phyloP scores from a whole-genome alignment of 2,797 vertebrate genomes.

The Hydrocynus forskahlii region DNA sequence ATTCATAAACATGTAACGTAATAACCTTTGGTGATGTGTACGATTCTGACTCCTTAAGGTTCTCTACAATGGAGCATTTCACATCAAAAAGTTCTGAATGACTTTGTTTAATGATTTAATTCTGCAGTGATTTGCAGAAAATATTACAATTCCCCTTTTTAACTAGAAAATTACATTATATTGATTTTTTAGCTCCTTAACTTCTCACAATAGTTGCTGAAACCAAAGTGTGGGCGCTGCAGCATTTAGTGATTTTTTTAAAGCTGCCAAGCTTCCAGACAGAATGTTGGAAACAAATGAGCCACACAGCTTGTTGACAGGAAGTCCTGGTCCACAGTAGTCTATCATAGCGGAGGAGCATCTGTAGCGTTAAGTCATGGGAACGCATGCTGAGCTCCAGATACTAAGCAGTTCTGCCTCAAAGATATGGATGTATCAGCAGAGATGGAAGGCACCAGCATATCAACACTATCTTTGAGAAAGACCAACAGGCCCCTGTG shows the following conservation, averaged over 20 bases:
- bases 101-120: too few species aligned
- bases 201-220: too few species aligned
- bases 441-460: slow-evolving; percentile 22
- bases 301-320: slow-evolving; percentile 23
- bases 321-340: slow-evolving; percentile 38
- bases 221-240: not conserved
- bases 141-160: too few species aligned
- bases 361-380: slow-evolving; percentile 23
- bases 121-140: too few species aligned
- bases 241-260: not conserved
- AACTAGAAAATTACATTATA: too few species aligned
- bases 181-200: too few species aligned
- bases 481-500: slow-evolving; percentile 27
- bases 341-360: slow-evolving; percentile 5
- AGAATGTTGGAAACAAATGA: slow-evolving; percentile 29
- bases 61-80: too few species aligned
- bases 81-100: too few species aligned
- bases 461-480: slow-evolving; percentile 26
- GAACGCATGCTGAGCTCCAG: slow-evolving; percentile 1
- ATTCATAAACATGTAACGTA: too few species aligned
- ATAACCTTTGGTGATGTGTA: too few species aligned
- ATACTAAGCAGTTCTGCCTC: slow-evolving; percentile 8
- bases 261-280: not conserved
- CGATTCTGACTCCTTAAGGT: too few species aligned
- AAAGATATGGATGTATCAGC: slow-evolving; percentile 34